Percentiles rank a stretch among this genome's conserved stretches.
Conservation (phyloP, 2,797 vertebrate genomes). For the Caiman crocodilus region DNA sequence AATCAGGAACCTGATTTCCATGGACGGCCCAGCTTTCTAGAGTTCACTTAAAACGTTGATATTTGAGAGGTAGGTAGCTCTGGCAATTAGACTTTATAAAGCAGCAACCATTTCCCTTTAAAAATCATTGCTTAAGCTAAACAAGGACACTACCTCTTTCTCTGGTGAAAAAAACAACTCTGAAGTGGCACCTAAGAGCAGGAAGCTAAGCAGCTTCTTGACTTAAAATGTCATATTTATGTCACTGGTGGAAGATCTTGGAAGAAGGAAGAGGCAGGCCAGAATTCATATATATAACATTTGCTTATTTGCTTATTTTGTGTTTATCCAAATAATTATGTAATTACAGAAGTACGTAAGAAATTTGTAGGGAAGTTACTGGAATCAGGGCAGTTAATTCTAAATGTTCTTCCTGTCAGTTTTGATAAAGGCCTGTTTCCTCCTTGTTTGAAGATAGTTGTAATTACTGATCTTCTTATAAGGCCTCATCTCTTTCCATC, state of each 20-base stretch:
- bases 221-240: background rate
- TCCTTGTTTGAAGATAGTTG: conserved; percentile 65
- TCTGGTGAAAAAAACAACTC: background rate
- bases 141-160: background rate
- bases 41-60: rapidly evolving
- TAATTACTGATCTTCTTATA: conserved; percentile 67
- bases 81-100: background rate
- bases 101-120: background rate
- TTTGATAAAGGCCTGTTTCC: conserved; percentile 54
- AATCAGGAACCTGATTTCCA: background rate
- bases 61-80: background rate
- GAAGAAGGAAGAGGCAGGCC: conserved; percentile 4
- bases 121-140: background rate
- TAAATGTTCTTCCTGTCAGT: background rate
- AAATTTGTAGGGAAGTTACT: background rate
- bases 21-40: background rate
- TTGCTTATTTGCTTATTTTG: conserved; percentile 48
- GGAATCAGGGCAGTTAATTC: background rate
- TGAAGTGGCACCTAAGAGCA: background rate
- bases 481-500: conserved; percentile 60
- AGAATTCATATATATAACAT: background rate
- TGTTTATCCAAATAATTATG: conserved; percentile 30
- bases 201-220: background rate
- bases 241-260: background rate
- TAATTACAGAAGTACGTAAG: background rate